Evolutionary conservation across 2,888 invertebrate genomes (phyloP).

Genomic region (Hemicrepidius hirtus): DNA sequence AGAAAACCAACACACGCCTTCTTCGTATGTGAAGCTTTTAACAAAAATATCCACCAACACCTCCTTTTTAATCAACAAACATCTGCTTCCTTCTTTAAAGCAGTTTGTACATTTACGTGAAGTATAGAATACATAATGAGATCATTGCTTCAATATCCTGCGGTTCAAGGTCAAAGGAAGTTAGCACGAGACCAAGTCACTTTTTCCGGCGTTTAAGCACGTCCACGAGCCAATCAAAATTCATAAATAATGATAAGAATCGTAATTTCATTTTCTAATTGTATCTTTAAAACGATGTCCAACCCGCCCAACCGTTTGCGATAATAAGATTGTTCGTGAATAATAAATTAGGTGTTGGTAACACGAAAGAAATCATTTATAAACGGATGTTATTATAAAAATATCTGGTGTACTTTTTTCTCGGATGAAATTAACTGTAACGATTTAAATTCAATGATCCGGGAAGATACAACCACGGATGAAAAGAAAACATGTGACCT

Average conservation of each 20-base stretch:
- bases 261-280: constrained; percentile 11
- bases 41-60: constrained; percentile 27
- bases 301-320: neutral
- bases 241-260: constrained; percentile 11
- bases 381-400: constrained; percentile 14
- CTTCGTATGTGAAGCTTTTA: constrained; percentile 15
- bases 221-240: constrained; percentile 9
- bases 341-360: neutral
- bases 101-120: constrained; percentile 11
- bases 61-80: constrained; percentile 5
- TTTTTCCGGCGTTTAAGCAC: constrained; percentile 19
- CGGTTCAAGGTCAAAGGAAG: constrained; percentile 44
- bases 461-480: neutral
- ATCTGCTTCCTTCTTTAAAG: constrained; percentile 19
- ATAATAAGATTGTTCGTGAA: neutral
- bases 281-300: neutral
- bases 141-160: constrained; percentile 44
- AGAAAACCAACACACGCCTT: neutral
- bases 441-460: neutral
- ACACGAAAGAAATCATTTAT: neutral
- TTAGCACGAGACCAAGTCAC: constrained; percentile 10
- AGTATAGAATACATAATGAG: constrained; percentile 29
- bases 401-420: constrained; percentile 9
- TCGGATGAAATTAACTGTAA: neutral
- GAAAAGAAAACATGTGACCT: neutral